Base-by-base conservation (phyloP, 1,140 invertebrate genomes). In the Brachionus angularis region DNA sequence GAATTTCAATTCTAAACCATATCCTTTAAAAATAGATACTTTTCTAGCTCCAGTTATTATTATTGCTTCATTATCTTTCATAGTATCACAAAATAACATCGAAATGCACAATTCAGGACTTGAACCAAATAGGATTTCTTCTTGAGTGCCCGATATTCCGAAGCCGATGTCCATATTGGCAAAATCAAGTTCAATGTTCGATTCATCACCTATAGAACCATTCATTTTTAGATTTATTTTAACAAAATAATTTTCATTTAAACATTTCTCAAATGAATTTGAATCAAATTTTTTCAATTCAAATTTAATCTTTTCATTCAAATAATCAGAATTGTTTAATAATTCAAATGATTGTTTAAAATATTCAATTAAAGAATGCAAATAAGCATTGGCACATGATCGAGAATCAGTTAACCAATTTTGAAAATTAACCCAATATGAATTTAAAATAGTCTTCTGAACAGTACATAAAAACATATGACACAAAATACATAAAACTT, bases 391-490 rank as follows among this genome's bases (percentile, higher is more conserved):
- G n/a, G 62, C 36, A 36, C 62, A 67, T 47, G 33, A 34, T 8
- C 29, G 33, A 12, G 27, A 31, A 7, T 25, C 3, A n/a, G 18
- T 67, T 3, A 67, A 31, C 62, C 62, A 67, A 18, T 34, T 47
- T 3, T 67, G 39, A 34, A 67, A 67, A 18, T 7, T 67, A 23
- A 67, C 62, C 62, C 62, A 67, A 21, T 67, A 67, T 18, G 29
- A 18, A 14, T 44, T 67, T 18, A 16, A 21, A 47, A 34, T 31
- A 16, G 18, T 21, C 27, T 34, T 67, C 16, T 50, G n/a, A 12
- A 67, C 46, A 14, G 42, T 67, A 18, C 62, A 67, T 21, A 67
- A 50, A 67, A 67, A 50, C 62, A 67, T 67, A 42, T 67, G 62
- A 47, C 42, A 46, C 16, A 67, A 33, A 33, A 67, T 33, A n/a